phyloP scores from a whole-genome alignment of 1,140 invertebrate species.

The Daktulosphaira vitifoliae region DNA sequence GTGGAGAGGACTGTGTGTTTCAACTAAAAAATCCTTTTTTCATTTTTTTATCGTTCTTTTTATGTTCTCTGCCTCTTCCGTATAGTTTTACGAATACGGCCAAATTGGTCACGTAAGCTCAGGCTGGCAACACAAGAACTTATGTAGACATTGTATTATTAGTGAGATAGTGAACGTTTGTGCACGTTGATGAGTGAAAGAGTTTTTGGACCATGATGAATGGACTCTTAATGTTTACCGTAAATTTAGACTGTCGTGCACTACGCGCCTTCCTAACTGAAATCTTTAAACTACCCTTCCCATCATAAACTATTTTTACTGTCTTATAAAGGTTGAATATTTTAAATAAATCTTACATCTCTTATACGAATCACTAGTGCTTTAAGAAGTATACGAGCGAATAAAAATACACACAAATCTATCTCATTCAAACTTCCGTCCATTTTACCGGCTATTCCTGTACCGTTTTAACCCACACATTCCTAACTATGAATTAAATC shows the following conservation, averaged over 20 bases:
- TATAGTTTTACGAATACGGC: background rate
- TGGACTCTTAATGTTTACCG: slow-evolving; percentile 9
- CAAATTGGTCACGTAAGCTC: background rate
- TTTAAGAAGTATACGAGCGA: no score
- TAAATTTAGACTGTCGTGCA: no score
- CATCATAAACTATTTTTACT: background rate
- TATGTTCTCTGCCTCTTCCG: background rate
- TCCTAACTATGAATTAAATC: no score
- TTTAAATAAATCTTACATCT: slow-evolving; percentile 8
- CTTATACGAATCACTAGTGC: no score
- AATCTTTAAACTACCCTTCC: background rate
- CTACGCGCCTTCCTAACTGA: no score
- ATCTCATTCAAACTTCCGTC: no score
- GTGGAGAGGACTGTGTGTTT: slow-evolving; percentile 13
- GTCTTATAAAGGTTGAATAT: background rate
- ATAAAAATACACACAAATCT: no score
- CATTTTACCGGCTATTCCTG: no score
- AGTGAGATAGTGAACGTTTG: no score
- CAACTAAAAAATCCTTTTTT: background rate
- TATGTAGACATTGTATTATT: slow-evolving; percentile 21
- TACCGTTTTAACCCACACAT: no score
- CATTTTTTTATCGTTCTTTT: background rate
- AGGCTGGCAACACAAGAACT: background rate
- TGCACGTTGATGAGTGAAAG: background rate
- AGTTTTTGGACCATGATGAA: slow-evolving; percentile 23